phyloP scores from a whole-genome alignment of 2,797 vertebrate genomes.

The Etheostoma nigrum region DNA sequence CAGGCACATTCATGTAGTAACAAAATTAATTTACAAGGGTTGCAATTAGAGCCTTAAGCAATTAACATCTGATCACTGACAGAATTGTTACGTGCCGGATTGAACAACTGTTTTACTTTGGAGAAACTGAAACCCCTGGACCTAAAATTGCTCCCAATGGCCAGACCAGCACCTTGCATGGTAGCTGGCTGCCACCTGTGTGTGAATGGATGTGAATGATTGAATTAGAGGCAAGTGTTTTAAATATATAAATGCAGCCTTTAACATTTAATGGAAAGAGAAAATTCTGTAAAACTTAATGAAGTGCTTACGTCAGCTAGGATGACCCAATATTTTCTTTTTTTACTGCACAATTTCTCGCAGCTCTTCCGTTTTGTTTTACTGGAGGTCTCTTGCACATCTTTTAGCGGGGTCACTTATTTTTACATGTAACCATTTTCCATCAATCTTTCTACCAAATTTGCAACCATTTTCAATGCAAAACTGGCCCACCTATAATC shows the following conservation, averaged over 20 bases:
- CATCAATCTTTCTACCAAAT: background rate
- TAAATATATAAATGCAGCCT: background rate
- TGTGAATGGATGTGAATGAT: background rate
- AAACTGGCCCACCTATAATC: background rate
- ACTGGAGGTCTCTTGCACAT: background rate
- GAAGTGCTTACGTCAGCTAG: background rate
- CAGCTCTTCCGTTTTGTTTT: background rate
- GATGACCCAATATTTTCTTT: background rate
- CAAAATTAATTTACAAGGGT: slow-evolving; percentile 27
- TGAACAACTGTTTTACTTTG: background rate
- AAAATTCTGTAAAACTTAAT: background rate
- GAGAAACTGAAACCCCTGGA: background rate
- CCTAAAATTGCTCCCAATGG: background rate
- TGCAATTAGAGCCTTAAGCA: slow-evolving; percentile 33
- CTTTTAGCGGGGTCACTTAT: background rate
- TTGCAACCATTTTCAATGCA: background rate
- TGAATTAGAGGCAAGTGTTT: background rate
- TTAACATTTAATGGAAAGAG: background rate
- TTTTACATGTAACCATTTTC: background rate
- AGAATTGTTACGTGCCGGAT: background rate
- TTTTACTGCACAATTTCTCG: background rate
- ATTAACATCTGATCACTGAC: slow-evolving; percentile 1
- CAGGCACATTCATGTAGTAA: slow-evolving; percentile 28
- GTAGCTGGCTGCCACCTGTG: background rate
- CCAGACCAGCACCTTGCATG: background rate